Conservation (phyloP, 2,797 vertebrate genomes). For the Sebastes elongatus region DNA sequence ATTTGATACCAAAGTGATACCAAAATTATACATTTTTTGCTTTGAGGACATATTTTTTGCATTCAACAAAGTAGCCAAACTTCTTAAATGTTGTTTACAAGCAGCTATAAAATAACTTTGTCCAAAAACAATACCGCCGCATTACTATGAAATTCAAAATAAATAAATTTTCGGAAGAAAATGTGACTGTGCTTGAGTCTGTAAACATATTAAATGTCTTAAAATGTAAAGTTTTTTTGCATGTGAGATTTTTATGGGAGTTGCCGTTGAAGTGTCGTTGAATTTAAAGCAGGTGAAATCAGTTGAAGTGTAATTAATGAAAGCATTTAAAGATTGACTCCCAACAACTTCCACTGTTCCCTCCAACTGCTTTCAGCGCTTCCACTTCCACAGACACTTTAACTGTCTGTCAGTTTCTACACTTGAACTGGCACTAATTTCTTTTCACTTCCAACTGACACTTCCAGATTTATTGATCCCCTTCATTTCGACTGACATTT, state of each 20-base stretch:
- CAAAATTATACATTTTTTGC: neutral
- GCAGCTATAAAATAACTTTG: neutral
- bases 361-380: neutral
- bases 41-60: neutral
- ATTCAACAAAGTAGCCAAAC: neutral
- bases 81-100: neutral
- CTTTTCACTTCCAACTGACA: neutral
- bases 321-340: neutral
- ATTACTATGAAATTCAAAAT: neutral
- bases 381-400: neutral
- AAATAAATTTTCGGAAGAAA: neutral
- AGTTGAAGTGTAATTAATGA: neutral
- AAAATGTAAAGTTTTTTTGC: neutral
- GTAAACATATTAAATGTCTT: neutral
- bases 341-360: neutral
- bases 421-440: neutral
- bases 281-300: neutral
- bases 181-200: neutral
- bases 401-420: neutral
- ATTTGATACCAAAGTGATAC: neutral
- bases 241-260: neutral
- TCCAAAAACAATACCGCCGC: neutral
- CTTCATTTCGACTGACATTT: neutral
- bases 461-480: neutral
- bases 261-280: too few species aligned